These are phyloP conservation scores for Masticophis lateralis DNA, from an alignment of 2,797 vertebrate species.

Conservation along the genomic window DNA sequence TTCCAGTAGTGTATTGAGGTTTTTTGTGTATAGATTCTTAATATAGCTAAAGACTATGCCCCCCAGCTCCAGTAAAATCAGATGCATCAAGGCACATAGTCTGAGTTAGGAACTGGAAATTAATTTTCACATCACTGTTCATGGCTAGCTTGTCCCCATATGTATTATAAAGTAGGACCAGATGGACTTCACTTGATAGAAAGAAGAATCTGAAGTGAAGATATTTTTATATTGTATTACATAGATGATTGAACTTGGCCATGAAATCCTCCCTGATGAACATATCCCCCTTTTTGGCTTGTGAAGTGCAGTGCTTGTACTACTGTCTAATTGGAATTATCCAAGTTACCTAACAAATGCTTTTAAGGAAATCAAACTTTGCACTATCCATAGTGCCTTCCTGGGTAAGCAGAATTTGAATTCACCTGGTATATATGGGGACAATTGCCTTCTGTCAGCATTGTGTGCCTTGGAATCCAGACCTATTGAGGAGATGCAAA, in stretches of 20 bases:
- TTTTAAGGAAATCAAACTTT: background rate
- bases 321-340: background rate
- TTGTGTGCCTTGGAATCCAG: conserved; percentile 5
- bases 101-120: background rate
- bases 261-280: background rate
- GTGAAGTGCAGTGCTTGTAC: background rate
- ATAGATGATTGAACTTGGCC: background rate
- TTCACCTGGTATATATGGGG: conserved; percentile 33
- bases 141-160: background rate
- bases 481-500: conserved; percentile 41
- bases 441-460: conserved; percentile 32
- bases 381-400: conserved; percentile 19
- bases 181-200: background rate
- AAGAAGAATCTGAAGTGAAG: background rate
- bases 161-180: background rate
- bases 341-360: background rate
- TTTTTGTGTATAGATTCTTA: background rate
- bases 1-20: background rate
- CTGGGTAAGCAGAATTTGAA: conserved; percentile 33
- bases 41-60: background rate
- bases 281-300: background rate
- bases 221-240: no score
- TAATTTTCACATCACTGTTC: background rate
- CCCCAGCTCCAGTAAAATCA: background rate
- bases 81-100: background rate